Base-by-base conservation (phyloP, 1,140 invertebrate species). In the Cydia fagiglandana region DNA sequence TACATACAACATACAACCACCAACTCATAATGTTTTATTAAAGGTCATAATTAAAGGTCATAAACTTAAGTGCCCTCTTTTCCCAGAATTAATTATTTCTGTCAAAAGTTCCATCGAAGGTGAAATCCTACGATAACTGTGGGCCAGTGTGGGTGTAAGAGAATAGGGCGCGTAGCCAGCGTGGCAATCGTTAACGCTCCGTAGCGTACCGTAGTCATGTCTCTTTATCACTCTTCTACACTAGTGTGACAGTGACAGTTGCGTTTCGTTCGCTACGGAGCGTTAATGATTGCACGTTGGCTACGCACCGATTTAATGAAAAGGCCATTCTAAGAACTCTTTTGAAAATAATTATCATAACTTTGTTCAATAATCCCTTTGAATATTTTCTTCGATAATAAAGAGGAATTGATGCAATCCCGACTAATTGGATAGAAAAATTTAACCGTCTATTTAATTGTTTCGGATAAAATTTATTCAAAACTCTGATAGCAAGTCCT, bases 371-470 rank as follows among this genome's bases (percentile, higher is more conserved):
- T 56, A 56, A 20, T 7, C 5, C 53, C 53, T 24, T 61, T 24
- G 56, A 12, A 61, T 20, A 24, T 24, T n/a, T 61, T 61, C 56
- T 50, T 50, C 0, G 12, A 17, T 53, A 61, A 61, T 24, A 24
- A 61, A 24, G 10, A 61, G 24, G 20, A 24, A 20, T 20, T 61
- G 56, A 61, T 61, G 56, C 56, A 61, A 20, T 61, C 56, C n/a
- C n/a, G 53, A 56, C 56, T 61, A 61, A 61, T 24, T 61, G 56
- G 56, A 61, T 9, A 12, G n/a, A 53, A 53, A 53, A 53, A n/a
- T 2, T 61, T 20, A 24, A 61, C 9, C 56, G 6, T 61, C 9
- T 61, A 17, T 24, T 20, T 24, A 61, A 61, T 61, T 24, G 6
- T 17, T 4, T 61, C 20, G 17, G 20, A 24, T 24, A 24, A 24